phyloP scores from a whole-genome alignment of 2,113 vertebrate genomes.

The Anguilla japonica region DNA sequence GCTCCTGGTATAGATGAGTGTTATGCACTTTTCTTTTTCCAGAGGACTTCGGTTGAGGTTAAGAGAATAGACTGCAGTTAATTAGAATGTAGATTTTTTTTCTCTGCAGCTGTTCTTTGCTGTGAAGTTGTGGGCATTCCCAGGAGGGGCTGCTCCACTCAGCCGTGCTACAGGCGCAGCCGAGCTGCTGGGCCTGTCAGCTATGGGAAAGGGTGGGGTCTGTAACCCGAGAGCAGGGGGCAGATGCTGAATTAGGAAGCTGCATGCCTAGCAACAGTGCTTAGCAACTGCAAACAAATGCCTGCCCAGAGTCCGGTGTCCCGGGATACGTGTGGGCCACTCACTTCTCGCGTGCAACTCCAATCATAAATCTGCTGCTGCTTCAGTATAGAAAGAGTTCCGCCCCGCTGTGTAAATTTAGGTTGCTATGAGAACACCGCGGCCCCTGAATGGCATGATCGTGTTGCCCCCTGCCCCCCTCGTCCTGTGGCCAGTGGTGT shows the following conservation, averaged over 20 bases:
- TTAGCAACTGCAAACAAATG: constrained; percentile 59
- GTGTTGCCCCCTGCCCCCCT: constrained; percentile 16
- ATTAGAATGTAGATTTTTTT: not conserved
- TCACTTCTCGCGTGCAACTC: constrained; percentile 23
- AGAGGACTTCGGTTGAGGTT: not conserved
- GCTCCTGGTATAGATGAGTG: not conserved
- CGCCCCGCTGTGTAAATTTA: constrained; percentile 62
- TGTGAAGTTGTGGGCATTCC: not conserved
- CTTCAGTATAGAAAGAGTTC: constrained; percentile 46
- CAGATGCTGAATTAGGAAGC: constrained; percentile 52
- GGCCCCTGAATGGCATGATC: constrained; percentile 54
- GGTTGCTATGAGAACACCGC: constrained; percentile 66
- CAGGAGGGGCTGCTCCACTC: not conserved
- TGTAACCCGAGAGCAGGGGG: constrained; percentile 55
- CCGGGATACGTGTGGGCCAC: constrained; percentile 30
- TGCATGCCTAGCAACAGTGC: constrained; percentile 50
- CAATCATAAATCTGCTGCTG: constrained; percentile 52
- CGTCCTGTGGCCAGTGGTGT: constrained; percentile 32
- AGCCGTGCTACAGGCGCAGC: not conserved
- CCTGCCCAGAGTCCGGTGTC: constrained; percentile 44
- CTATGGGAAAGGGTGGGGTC: constrained; percentile 27
- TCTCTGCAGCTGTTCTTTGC: not conserved
- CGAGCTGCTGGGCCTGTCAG: not conserved
- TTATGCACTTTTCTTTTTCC: not conserved
- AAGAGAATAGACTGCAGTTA: not conserved